phyloP scores from a whole-genome alignment of 2,888 invertebrate species.

The Ornithoptera priamus region DNA sequence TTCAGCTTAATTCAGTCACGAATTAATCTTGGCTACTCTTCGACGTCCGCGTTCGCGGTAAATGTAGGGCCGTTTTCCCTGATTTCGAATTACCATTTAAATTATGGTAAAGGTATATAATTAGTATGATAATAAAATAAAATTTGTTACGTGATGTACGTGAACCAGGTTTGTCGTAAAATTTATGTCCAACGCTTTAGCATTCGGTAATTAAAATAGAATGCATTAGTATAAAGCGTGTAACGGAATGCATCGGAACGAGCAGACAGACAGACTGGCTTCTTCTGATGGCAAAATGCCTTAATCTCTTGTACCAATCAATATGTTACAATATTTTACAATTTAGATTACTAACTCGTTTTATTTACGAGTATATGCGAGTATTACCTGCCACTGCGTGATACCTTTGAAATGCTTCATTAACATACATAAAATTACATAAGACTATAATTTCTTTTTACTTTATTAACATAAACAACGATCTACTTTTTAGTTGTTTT shows the following conservation, averaged over 20 bases:
- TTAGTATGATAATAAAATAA: constrained; percentile 31
- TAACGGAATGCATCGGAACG: constrained; percentile 19
- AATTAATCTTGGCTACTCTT: constrained; percentile 32
- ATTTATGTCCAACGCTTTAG: constrained; percentile 27
- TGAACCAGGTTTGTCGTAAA: constrained; percentile 26
- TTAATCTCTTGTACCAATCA: constrained; percentile 7
- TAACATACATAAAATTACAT: constrained; percentile 18
- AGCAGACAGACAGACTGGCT: constrained; percentile 19
- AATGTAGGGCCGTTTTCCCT: constrained; percentile 29
- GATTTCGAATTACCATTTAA: constrained; percentile 31
- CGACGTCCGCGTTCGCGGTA: constrained; percentile 32
- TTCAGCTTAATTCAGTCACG: constrained; percentile 34
- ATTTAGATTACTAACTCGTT: constrained; percentile 16
- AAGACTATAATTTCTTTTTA: background rate
- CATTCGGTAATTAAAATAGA: constrained; percentile 29
- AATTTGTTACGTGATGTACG: constrained; percentile 30
- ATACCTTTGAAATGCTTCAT: constrained; percentile 24
- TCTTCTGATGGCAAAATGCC: constrained; percentile 17
- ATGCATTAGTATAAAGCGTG: constrained; percentile 21
- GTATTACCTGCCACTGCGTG: constrained; percentile 3
- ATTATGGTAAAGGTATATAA: constrained; percentile 30
- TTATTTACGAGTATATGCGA: constrained; percentile 11
- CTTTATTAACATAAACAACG: background rate
- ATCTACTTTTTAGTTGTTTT: too few species aligned
- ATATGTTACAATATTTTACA: constrained; percentile 13